Percentiles rank a stretch among this genome's conserved stretches.
phyloP scores from a whole-genome alignment of 1,140 invertebrate species.

The Listronotus bonariensis region DNA sequence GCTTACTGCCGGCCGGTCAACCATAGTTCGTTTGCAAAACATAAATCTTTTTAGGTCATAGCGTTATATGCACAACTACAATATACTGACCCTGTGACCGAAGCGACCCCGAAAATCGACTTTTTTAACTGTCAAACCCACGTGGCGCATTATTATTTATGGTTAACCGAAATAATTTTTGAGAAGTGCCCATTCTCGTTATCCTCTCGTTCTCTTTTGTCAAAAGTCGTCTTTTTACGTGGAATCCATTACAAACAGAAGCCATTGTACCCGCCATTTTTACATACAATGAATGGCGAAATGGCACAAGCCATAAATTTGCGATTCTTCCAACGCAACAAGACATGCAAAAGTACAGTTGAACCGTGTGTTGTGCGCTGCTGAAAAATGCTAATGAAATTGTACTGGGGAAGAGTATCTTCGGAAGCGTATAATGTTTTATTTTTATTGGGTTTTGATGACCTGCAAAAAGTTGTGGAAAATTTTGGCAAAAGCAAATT shows the following conservation, averaged over 20 bases:
- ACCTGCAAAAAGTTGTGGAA: too few relatives aligned
- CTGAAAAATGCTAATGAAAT: constrained; percentile 15
- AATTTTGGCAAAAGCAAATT: too few relatives aligned
- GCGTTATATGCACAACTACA: too few relatives aligned
- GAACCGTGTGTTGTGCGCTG: constrained; percentile 8
- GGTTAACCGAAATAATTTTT: neutral
- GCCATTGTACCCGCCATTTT: constrained; percentile 17
- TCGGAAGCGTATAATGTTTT: too few relatives aligned
- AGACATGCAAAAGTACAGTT: constrained; percentile 19
- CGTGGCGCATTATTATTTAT: too few relatives aligned
- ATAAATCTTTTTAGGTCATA: too few relatives aligned
- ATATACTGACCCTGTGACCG: too few relatives aligned
- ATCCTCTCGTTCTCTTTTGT: constrained; percentile 16
- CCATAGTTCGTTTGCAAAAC: too few relatives aligned
- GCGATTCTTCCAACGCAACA: constrained; percentile 14
- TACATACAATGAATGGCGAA: constrained; percentile 21
- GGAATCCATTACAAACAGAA: constrained; percentile 13
- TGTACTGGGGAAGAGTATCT: neutral
- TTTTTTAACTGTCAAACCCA: too few relatives aligned
- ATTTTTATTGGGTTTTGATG: too few relatives aligned
- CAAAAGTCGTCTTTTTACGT: constrained; percentile 11
- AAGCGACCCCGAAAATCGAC: too few relatives aligned
- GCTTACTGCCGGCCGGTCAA: too few relatives aligned
- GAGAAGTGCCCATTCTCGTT: constrained; percentile 2
- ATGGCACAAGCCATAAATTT: constrained; percentile 33